Evolutionary conservation across 2,797 vertebrate species (phyloP), one percentile per base, ranked within the genome.

Genomic region (Prunella strophiata): DNA sequence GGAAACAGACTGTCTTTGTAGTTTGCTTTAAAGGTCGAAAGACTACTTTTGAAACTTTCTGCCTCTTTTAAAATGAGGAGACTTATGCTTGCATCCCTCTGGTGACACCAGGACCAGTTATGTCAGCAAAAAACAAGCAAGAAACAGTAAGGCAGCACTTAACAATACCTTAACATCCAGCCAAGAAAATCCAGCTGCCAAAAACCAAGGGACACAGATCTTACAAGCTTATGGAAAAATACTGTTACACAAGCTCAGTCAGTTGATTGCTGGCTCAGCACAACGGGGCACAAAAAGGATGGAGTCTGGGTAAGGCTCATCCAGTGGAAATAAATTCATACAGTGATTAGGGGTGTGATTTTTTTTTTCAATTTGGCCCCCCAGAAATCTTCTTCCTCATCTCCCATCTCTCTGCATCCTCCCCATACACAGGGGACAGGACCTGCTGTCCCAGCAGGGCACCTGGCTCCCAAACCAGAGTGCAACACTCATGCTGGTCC

Each of bases 1-100:
- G 92, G 91, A 96, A 94, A 93, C 9, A 94, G 76, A 92, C 79
- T 76, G 82, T 59, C 92, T 97, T 96, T 94, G 82, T 92, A 96
- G 85, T 86, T 76, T 3, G 10, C 42, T 92, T 92, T 94, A 93
- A 93, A 90, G 80, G 82, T 93, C 22, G 13, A 88, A 94, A 84
- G 51, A 93, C 34, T 90, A 18, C 13, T 5, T 67, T 77, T 85
- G 83, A 94, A 95, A 94, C 45, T 87, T 86, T 91, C 75, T 58
- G 48, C 48, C 20, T 87, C 36, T 71, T 95, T 92, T 73, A 71
- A 88, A 86, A 36, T 21, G 59, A 87, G n/a, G 14, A 2, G 5
- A 59, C 59, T 91, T 3, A 1, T 10, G 19, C 52, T 88, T 71
- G 66, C 36, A 73, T 84, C 36, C 29, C 50, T 79, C 79, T 90